Evolutionary conservation across 2,888 invertebrate genomes (phyloP).

Genomic region (Microplitis manilae): DNA sequence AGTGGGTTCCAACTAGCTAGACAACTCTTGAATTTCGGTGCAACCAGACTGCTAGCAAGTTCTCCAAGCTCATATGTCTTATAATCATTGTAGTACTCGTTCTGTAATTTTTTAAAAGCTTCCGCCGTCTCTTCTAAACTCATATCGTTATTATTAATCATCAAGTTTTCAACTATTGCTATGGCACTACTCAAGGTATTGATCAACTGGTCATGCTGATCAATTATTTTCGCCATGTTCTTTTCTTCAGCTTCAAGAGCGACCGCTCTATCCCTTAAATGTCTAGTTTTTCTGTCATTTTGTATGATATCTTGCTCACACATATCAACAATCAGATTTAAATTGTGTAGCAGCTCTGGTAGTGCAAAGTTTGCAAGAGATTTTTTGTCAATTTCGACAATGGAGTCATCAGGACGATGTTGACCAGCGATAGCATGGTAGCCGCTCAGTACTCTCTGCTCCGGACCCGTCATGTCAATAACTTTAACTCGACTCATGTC

Average conservation of each 20-base stretch:
- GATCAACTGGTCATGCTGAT: slow-evolving; percentile 82
- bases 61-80: slow-evolving; percentile 87
- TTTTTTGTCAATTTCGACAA: slow-evolving; percentile 74
- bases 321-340: slow-evolving; percentile 91
- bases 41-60: slow-evolving; percentile 87
- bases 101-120: slow-evolving; percentile 75
- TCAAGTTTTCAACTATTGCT: slow-evolving; percentile 77
- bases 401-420: slow-evolving; percentile 75
- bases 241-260: slow-evolving; percentile 86
- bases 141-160: slow-evolving; percentile 73
- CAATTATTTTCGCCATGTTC: slow-evolving; percentile 78
- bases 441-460: slow-evolving; percentile 91
- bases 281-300: slow-evolving; percentile 83
- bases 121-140: slow-evolving; percentile 76
- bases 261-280: slow-evolving; percentile 85
- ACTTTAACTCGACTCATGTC: slow-evolving; percentile 93
- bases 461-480: slow-evolving; percentile 98
- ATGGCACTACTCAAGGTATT: slow-evolving; percentile 81
- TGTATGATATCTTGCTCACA: slow-evolving; percentile 96
- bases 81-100: slow-evolving; percentile 83
- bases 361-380: slow-evolving; percentile 81
- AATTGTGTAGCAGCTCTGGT: slow-evolving; percentile 93
- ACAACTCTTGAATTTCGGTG: slow-evolving; percentile 85
- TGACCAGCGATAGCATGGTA: slow-evolving; percentile 91
- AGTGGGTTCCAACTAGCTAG: slow-evolving; percentile 87